Conservation (phyloP, 1,140 invertebrate species). For the Helicoverpa zea region DNA sequence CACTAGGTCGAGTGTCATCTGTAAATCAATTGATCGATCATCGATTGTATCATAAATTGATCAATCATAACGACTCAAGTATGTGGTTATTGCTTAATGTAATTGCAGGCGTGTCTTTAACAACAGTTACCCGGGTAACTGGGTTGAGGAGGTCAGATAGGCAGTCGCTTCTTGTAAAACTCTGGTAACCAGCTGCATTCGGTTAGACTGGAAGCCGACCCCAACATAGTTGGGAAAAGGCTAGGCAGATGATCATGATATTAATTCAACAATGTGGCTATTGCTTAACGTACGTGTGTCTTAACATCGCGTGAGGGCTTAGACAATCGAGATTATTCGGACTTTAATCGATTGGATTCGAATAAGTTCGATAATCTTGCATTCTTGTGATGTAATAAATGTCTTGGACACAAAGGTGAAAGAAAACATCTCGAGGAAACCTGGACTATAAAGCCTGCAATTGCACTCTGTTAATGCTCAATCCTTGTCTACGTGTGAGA, state of each 20-base stretch:
- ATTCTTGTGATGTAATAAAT: not conserved
- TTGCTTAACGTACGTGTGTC: not conserved
- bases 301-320: not conserved
- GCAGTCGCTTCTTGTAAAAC: too few relatives aligned
- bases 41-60: slow-evolving; percentile 24
- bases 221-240: too few relatives aligned
- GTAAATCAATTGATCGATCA: slow-evolving; percentile 14
- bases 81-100: not conserved
- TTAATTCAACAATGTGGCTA: not conserved
- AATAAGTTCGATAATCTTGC: slow-evolving; percentile 1
- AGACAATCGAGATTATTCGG: slow-evolving; percentile 1
- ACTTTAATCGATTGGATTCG: slow-evolving; percentile 14
- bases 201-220: too few relatives aligned
- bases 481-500: too few relatives aligned
- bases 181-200: too few relatives aligned
- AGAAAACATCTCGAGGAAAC: too few relatives aligned
- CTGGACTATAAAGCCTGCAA: too few relatives aligned
- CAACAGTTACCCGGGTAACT: too few relatives aligned
- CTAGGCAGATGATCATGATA: not conserved
- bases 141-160: too few relatives aligned
- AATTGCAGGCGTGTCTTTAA: not conserved
- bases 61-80: slow-evolving; percentile 13
- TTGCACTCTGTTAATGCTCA: too few relatives aligned
- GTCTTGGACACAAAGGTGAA: too few relatives aligned
- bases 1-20: slow-evolving; percentile 14